Evolutionary conservation across 1,140 invertebrate genomes (phyloP).

Genomic region (Drosophila tsacasi): DNA sequence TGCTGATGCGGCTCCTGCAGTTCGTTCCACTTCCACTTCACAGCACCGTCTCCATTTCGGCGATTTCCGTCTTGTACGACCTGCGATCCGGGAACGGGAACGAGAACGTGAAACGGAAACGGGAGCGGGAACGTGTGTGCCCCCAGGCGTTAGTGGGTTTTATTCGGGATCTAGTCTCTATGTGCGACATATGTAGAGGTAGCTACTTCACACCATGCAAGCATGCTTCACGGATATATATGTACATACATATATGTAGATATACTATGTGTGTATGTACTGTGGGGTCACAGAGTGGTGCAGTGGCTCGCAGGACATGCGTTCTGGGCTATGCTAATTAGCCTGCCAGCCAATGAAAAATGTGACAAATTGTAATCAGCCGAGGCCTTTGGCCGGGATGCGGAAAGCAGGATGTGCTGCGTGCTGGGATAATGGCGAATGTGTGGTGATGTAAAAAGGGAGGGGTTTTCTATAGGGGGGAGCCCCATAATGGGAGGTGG

Average conservation of each 20-base stretch:
- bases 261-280: neutral
- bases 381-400: slow-evolving; percentile 8
- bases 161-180: slow-evolving; percentile 2
- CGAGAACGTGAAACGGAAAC: slow-evolving; percentile 11
- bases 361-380: slow-evolving; percentile 61
- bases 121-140: neutral
- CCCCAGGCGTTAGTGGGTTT: slow-evolving; percentile 21
- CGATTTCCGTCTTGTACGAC: slow-evolving; percentile 90
- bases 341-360: slow-evolving; percentile 49
- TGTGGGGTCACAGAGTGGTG: neutral
- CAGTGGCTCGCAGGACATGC: slow-evolving; percentile 23
- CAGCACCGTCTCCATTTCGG: slow-evolving; percentile 96
- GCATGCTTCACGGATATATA: slow-evolving; percentile 24
- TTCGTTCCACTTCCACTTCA: slow-evolving; percentile 86
- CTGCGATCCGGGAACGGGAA: slow-evolving; percentile 67
- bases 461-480: too few relatives aligned
- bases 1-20: slow-evolving; percentile 10
- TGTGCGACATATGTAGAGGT: neutral
- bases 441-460: slow-evolving; percentile 8
- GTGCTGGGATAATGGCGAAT: slow-evolving; percentile 1
- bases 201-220: slow-evolving; percentile 20
- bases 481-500: neutral
- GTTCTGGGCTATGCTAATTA: slow-evolving; percentile 38
- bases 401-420: neutral
- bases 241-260: neutral